Base-by-base conservation (phyloP, 2,797 vertebrate species). In the Sebastes jordani region DNA sequence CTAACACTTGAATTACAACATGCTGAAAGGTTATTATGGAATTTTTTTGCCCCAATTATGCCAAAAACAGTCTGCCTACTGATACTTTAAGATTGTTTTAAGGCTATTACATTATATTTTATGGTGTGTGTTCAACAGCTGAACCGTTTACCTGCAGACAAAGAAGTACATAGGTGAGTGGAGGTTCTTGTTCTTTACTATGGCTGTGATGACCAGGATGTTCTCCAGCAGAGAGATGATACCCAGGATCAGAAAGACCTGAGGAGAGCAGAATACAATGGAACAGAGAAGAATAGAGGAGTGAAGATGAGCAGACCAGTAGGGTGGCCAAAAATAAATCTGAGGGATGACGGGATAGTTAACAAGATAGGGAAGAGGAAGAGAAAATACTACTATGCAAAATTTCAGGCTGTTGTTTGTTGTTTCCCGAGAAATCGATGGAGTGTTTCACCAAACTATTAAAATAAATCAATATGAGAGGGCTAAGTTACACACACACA, bases 111-210 rank as follows among this genome's bases (percentile, higher is more conserved):
- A 27, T 64, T 52, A 29, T 55, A 55, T 64, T 46, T 34, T 4
- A 71, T 58, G 25, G 27, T 62, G 11, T 56, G n/a, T 16, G 23
- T 54, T 61, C 5, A 56, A 22, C 30, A 25, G 16, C 14, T 64
- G 13, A 68, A 63, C 2, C 4, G 22, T 5, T 88, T 30, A 93
- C 94, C 94, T 95, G 93, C 94, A 95, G 42, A 95, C 87, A n/a
- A 95, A 99, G 80, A 98, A 98, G 90, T 99, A 99, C 98, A 99
- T 99, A 54, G 98, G 98, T 0, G 98, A 99, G 82, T 99, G 98
- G 81, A 99, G 96, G 82, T 99, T 99, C 95, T 97, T 99, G 95
- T 99, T 99, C 94, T 98, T 99, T 59, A 97, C 90, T 20, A 99
- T 97, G 0, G 98, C 97, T 54, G 94, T 95, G 60, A 99, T 98